Percentiles rank a stretch among this genome's conserved stretches.
Conservation (phyloP, 2,113 vertebrate species). For the Corynorhinus townsendii region DNA sequence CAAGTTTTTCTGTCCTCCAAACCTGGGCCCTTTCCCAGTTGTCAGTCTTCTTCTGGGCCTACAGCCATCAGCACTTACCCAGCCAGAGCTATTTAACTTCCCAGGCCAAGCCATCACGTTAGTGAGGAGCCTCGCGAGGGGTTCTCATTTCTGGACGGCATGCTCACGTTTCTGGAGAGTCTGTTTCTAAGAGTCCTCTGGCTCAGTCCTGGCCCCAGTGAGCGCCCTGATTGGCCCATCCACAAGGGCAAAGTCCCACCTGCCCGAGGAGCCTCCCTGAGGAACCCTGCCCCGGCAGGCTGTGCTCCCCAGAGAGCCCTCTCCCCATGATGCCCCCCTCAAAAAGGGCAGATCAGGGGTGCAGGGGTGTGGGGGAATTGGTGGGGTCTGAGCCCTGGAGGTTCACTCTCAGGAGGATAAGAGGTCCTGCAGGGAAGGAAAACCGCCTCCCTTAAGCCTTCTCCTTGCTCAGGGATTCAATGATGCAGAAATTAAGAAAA, state of each 20-base stretch:
- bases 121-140: background rate
- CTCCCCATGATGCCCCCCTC: background rate
- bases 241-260: background rate
- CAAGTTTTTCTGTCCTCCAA: background rate
- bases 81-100: background rate
- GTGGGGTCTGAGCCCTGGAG: background rate
- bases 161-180: background rate
- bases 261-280: background rate
- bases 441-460: background rate
- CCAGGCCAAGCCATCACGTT: background rate
- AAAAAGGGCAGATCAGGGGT: background rate
- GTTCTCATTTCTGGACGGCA: background rate
- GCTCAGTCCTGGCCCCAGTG: background rate
- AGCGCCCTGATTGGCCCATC: no score
- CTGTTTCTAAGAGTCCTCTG: background rate
- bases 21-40: background rate
- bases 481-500: slow-evolving; percentile 22
- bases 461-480: background rate
- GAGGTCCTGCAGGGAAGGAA: background rate
- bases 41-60: background rate
- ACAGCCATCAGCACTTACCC: background rate
- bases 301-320: background rate
- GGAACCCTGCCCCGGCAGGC: background rate
- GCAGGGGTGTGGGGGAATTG: fast-evolving
- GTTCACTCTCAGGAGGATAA: background rate